Evolutionary conservation across 2,888 invertebrate genomes (phyloP).

Genomic region (Pharmacophagus antenor): DNA sequence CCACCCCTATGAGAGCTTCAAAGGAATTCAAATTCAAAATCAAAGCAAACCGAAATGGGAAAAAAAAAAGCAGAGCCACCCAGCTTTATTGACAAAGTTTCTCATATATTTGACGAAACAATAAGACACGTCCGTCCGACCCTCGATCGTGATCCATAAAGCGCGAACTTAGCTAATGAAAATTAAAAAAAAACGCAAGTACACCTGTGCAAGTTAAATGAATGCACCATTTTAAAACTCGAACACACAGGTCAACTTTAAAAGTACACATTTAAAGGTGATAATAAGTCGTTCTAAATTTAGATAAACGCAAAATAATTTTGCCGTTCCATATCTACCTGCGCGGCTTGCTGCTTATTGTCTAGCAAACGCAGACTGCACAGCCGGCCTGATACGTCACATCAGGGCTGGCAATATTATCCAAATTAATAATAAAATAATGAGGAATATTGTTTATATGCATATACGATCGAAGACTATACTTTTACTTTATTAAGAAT

Average conservation of each 20-base stretch:
- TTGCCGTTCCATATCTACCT: constrained; percentile 66
- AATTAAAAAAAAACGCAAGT: constrained; percentile 66
- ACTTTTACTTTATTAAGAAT: too few relatives aligned
- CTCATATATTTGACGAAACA: constrained; percentile 76
- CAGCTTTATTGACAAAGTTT: constrained; percentile 72
- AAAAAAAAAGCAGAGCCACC: constrained; percentile 52
- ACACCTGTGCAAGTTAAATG: constrained; percentile 53
- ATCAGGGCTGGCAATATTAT: constrained; percentile 59
- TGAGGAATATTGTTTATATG: neutral
- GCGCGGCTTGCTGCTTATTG: constrained; percentile 71
- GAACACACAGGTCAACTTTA: constrained; percentile 37
- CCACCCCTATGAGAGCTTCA: constrained; percentile 33
- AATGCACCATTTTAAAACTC: constrained; percentile 21
- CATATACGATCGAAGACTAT: neutral
- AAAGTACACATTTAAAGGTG: neutral
- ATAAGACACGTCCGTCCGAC: constrained; percentile 70
- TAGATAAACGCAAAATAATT: constrained; percentile 31
- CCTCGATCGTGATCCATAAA: constrained; percentile 76
- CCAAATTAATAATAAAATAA: constrained; percentile 25
- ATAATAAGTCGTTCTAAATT: constrained; percentile 38
- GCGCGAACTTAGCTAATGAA: constrained; percentile 80
- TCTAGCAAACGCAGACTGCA: constrained; percentile 72
- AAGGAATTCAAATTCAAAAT: constrained; percentile 39
- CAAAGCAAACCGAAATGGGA: constrained; percentile 36
- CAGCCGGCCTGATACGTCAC: constrained; percentile 64